Conservation (phyloP, 1,140 invertebrate genomes). For the Mamestra configurata region DNA sequence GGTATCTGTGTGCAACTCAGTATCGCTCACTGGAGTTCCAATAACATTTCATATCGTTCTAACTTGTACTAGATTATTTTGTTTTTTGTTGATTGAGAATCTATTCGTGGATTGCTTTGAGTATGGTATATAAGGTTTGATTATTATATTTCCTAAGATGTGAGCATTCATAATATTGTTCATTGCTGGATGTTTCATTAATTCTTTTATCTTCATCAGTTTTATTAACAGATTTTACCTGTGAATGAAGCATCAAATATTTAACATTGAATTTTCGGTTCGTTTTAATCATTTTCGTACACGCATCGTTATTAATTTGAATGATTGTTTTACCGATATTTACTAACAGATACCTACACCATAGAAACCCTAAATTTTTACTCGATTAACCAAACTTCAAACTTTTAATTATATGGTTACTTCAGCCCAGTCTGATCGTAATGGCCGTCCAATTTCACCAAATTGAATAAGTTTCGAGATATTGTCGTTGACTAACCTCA, state of each 20-base stretch:
- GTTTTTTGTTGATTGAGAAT: not conserved
- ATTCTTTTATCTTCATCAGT: too few species aligned
- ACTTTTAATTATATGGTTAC: conserved; percentile 18
- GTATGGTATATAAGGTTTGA: not conserved
- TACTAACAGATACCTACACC: not conserved
- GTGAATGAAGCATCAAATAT: too few species aligned
- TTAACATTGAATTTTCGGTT: too few species aligned
- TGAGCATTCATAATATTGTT: too few species aligned
- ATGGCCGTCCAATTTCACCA: conserved; percentile 57
- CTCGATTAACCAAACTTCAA: conserved; percentile 9
- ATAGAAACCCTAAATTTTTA: not conserved
- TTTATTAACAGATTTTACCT: too few species aligned
- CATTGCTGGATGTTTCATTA: too few species aligned
- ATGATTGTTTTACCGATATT: not conserved
- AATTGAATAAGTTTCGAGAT: conserved; percentile 72
- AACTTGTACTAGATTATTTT: conserved; percentile 12
- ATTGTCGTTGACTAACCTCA: conserved; percentile 54
- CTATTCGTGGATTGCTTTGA: not conserved
- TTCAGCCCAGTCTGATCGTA: conserved; percentile 13
- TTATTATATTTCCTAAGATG: too few species aligned
- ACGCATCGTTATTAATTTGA: too few species aligned
- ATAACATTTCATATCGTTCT: not conserved
- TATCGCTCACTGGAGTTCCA: not conserved
- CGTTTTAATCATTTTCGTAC: too few species aligned
- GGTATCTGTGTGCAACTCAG: not conserved